These are phyloP conservation scores for Lasioglossum lativentre DNA, from an alignment of 2,888 invertebrate genomes.

Conservation along the genomic window DNA sequence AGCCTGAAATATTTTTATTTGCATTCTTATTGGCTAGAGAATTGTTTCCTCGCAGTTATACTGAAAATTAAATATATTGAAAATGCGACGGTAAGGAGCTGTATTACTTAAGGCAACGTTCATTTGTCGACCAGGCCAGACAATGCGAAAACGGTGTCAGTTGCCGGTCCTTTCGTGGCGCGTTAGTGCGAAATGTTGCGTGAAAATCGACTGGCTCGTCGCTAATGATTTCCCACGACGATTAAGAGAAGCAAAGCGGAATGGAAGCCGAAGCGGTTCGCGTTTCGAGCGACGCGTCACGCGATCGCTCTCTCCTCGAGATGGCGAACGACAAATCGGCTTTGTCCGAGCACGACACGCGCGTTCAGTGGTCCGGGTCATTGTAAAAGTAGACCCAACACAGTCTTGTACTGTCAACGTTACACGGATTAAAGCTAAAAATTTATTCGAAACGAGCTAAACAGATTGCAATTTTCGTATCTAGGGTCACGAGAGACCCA, in stretches of 20 bases:
- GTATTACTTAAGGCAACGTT: no score
- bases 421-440: no score
- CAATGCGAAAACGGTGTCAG: background rate
- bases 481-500: no score
- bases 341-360: conserved; percentile 2
- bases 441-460: no score
- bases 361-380: no score
- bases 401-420: no score
- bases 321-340: background rate
- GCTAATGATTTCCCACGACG: conserved; percentile 37
- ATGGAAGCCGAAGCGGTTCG: conserved; percentile 5
- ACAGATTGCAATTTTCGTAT: no score
- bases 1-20: no score
- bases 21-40: background rate
- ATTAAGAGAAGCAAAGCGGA: conserved; percentile 12
- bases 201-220: background rate
- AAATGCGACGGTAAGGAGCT: background rate
- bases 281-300: conserved; percentile 22
- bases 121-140: background rate
- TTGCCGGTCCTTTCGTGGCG: background rate
- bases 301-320: conserved; percentile 25
- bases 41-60: no score
- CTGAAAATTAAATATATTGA: no score
- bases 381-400: no score
- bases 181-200: background rate